Evolutionary conservation across 2,113 vertebrate species (phyloP), one percentile per base, ranked within the genome.

Genomic region (Tragelaphus buxtoni): DNA sequence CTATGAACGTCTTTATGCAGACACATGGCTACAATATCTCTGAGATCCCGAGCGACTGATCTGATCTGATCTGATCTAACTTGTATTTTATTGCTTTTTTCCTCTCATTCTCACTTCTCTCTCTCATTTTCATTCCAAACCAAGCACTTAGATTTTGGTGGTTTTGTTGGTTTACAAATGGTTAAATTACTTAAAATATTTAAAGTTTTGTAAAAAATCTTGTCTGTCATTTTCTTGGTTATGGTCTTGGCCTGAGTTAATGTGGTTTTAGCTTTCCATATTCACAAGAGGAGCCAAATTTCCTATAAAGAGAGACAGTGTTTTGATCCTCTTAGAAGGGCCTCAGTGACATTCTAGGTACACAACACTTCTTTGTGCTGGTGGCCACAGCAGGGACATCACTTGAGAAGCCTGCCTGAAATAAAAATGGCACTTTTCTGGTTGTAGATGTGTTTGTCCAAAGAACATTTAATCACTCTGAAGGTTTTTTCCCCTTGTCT

Each of bases 381-480:
- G 72, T 51, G 42, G 79, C 85, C 92, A 60, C 18, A 61, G 83
- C 35, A 45, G 63, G 84, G 84, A 61, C 91, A 86, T 94, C 90
- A 77, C 63, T 76, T 69, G 94, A 96, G 58, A 91, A 93, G 74
- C 56, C 91, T 76, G 94, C 89, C 96, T 98, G 96, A 97, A 94
- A 97, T 92, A 93, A 89, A 96, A 89, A 95, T 97, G 98, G 98
- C 94, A 56, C 95, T 93, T 97, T 97, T 96, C 96, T 11, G 0
- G 98, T 98, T 96, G 60, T 97, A 91, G 96, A 97, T 97, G 96
- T 97, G 97, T 98, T 98, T 97, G 97, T 98, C 98, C 97, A 96
- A 98, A 97, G 98, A 97, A 97, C 98, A 96, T 98, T 98, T 98
- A 98, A 98, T 98, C 98, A 98, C 96, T 97, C 97, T 87, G 95